Evolutionary conservation across 2,888 invertebrate species (phyloP).

Genomic region (Amblyteles armatorius): DNA sequence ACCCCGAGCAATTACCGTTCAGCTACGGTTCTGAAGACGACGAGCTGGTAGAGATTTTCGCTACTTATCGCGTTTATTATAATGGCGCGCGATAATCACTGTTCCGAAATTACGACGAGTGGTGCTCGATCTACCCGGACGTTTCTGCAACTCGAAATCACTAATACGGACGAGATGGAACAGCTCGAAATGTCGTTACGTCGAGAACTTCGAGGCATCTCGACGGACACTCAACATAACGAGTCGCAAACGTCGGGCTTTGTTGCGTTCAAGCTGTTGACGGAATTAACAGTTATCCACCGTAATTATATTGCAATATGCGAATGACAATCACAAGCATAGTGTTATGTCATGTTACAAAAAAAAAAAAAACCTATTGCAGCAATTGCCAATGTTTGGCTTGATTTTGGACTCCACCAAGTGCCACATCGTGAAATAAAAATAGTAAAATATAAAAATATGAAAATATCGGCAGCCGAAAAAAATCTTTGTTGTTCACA

Average conservation of each 20-base stretch:
- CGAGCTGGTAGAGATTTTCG: too few species aligned
- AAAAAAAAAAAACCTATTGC: too few species aligned
- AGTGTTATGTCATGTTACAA: too few species aligned
- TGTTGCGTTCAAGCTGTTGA: neutral
- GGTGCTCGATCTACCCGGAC: slow-evolving; percentile 17
- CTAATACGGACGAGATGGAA: slow-evolving; percentile 22
- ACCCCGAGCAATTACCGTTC: too few species aligned
- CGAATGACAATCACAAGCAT: too few species aligned
- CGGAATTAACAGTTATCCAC: neutral
- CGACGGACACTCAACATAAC: slow-evolving; percentile 20
- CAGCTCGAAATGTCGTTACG: slow-evolving; percentile 30
- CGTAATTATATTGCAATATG: neutral
- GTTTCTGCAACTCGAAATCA: slow-evolving; percentile 29
- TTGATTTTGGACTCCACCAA: too few species aligned
- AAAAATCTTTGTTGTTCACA: too few species aligned
- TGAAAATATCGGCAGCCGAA: too few species aligned
- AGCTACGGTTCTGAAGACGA: too few species aligned
- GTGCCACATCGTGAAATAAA: too few species aligned
- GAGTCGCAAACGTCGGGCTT: neutral
- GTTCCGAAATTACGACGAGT: slow-evolving; percentile 8
- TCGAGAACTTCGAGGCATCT: slow-evolving; percentile 19
- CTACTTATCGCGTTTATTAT: neutral
- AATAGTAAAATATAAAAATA: too few species aligned
- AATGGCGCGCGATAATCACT: slow-evolving; percentile 21
- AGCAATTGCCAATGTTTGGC: too few species aligned